Evolutionary conservation across 2,113 vertebrate species (phyloP).

Genomic region (Aythya baeri): DNA sequence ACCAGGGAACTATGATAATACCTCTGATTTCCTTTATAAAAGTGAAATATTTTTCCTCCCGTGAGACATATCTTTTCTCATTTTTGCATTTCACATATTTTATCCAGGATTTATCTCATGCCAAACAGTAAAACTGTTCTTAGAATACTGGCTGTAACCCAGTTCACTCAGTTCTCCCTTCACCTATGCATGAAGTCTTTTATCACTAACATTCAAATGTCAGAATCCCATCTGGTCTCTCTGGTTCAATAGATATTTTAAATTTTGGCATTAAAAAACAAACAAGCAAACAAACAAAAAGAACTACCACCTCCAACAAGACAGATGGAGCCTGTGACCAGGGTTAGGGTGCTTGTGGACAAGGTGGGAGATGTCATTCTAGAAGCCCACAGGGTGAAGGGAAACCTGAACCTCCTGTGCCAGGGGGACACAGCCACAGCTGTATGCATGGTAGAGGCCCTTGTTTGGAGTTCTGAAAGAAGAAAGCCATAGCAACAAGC

Average conservation of each 20-base stretch:
- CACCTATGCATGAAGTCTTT: not conserved
- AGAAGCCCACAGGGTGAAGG: not conserved
- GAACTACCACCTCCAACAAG: not conserved
- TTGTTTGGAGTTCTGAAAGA: not conserved
- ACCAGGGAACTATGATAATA: not conserved
- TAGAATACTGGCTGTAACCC: not conserved
- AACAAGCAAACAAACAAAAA: not conserved
- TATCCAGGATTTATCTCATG: not conserved
- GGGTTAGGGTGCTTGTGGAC: not conserved
- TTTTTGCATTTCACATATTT: constrained; percentile 7
- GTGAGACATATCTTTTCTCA: constrained; percentile 25
- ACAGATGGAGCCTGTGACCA: not conserved
- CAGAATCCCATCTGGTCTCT: not conserved
- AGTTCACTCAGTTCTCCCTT: not conserved
- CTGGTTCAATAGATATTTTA: not conserved
- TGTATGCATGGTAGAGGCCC: fast-evolving
- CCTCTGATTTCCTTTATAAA: not conserved
- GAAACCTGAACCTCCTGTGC: not conserved
- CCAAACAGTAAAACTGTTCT: not conserved
- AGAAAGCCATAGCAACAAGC: not conserved
- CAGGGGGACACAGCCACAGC: no score
- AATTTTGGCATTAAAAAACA: not conserved
- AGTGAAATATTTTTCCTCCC: constrained; percentile 36
- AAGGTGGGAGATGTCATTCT: not conserved
- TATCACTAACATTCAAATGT: not conserved